Conservation (phyloP, 1,140 invertebrate genomes). For the Nymphalis io region DNA sequence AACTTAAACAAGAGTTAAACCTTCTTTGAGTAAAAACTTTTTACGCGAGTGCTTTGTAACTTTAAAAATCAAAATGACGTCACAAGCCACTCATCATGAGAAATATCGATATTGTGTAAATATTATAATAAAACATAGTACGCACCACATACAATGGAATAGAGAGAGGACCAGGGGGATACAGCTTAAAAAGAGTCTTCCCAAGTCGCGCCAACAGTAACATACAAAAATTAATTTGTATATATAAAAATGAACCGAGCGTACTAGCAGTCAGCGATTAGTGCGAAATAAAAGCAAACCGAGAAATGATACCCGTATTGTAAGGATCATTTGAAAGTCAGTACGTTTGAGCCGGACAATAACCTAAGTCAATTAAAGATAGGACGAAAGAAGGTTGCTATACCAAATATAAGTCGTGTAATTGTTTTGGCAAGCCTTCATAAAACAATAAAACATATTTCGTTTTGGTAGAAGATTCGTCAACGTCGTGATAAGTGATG, state of each 20-base stretch:
- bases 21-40: too few species aligned
- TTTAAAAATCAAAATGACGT: too few species aligned
- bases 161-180: too few species aligned
- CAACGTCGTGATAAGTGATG: constrained; percentile 19
- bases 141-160: too few species aligned
- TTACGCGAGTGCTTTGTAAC: too few species aligned
- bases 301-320: constrained; percentile 65
- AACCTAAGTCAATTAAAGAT: constrained; percentile 68
- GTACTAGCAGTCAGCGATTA: not conserved
- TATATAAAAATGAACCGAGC: not conserved
- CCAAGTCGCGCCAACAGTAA: too few species aligned
- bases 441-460: constrained; percentile 44
- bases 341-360: constrained; percentile 57
- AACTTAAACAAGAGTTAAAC: too few species aligned
- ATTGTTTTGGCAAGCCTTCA: constrained; percentile 41
- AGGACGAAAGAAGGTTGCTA: constrained; percentile 58
- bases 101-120: too few species aligned
- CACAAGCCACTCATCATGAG: too few species aligned
- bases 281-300: constrained; percentile 56
- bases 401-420: constrained; percentile 44
- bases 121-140: too few species aligned
- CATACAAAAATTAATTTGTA: too few species aligned
- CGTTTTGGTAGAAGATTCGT: constrained; percentile 24
- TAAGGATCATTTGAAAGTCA: constrained; percentile 71
- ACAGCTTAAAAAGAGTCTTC: too few species aligned